Evolutionary conservation across 2,797 vertebrate genomes (phyloP).

Genomic region (Huso huso): DNA sequence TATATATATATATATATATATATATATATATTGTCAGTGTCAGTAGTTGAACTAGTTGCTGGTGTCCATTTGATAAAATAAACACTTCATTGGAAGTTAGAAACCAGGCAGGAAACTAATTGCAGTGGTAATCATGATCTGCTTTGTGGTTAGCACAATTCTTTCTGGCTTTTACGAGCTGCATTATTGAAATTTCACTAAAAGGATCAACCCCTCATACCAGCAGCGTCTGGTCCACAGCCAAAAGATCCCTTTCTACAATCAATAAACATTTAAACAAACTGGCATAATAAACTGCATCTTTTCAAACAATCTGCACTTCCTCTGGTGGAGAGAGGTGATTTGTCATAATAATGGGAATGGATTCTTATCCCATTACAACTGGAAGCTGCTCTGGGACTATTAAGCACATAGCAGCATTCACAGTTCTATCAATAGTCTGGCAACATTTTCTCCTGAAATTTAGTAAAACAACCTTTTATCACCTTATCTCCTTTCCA

Average conservation of each 20-base stretch:
- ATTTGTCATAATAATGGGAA: constrained; percentile 1
- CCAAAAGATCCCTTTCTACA: constrained; percentile 21
- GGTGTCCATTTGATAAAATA: background rate
- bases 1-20: too few relatives aligned
- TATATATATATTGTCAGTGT: too few relatives aligned
- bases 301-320: constrained; percentile 19
- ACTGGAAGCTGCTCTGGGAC: constrained; percentile 12
- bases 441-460: too few relatives aligned
- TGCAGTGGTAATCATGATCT: background rate
- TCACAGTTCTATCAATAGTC: too few relatives aligned
- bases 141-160: background rate
- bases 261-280: constrained; percentile 30
- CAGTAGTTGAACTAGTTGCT: background rate
- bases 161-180: background rate
- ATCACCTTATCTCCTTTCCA: too few relatives aligned
- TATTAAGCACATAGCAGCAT: background rate
- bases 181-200: background rate
- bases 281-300: constrained; percentile 21
- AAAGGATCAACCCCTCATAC: constrained; percentile 3
- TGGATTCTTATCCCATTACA: constrained; percentile 8
- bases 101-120: background rate
- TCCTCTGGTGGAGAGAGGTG: constrained; percentile 5
- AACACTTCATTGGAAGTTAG: background rate
- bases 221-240: constrained; percentile 15
- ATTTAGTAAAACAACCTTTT: too few relatives aligned